Evolutionary conservation across 2,797 vertebrate species (phyloP).

Genomic region (Acanthis flammea): DNA sequence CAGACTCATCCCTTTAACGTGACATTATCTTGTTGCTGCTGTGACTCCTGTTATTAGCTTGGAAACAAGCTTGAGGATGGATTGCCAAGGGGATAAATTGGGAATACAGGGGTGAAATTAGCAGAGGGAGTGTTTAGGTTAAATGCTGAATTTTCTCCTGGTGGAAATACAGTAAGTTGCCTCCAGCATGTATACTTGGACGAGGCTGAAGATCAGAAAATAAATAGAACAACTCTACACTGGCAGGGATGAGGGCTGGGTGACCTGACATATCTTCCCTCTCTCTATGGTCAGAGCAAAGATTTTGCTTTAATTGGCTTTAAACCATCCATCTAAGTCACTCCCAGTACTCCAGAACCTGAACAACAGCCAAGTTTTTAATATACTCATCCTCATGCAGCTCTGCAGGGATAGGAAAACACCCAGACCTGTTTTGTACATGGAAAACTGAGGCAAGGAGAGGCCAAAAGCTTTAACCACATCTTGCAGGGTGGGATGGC

Average conservation of each 20-base stretch:
- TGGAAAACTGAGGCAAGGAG: neutral
- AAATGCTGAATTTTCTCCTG: neutral
- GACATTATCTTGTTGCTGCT: neutral
- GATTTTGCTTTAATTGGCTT: constrained; percentile 17
- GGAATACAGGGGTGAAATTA: neutral
- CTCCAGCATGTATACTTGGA: neutral
- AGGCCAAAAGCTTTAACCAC: neutral
- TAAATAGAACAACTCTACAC: neutral
- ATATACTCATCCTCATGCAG: neutral
- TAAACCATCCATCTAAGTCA: constrained; percentile 11
- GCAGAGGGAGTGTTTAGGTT: neutral
- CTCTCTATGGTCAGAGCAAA: neutral
- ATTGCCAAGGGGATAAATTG: neutral
- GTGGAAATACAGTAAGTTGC: neutral
- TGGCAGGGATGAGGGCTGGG: neutral
- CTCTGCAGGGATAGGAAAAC: neutral
- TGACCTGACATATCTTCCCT: neutral
- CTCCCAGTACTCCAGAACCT: neutral
- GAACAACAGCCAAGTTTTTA: neutral
- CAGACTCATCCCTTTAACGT: neutral
- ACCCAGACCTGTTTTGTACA: neutral
- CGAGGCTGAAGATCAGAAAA: neutral
- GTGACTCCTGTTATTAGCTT: neutral
- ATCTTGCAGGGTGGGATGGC: neutral
- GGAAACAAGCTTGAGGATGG: neutral